Conservation (phyloP, 2,888 invertebrate species). For the Sceliomorpha sp. region DNA sequence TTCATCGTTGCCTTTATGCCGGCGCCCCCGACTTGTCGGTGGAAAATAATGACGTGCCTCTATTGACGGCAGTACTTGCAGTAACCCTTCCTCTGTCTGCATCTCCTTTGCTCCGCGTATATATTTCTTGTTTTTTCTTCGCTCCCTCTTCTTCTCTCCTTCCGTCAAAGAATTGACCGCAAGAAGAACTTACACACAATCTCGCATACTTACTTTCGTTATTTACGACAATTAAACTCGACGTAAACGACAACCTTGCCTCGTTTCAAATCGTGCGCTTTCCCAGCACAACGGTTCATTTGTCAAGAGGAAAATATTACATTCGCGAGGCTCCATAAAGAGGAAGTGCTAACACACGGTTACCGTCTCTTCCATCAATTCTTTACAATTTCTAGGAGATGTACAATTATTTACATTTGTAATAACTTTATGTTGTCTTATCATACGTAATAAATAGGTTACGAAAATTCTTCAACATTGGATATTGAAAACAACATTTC, state of each 20-base stretch:
- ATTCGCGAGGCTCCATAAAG: no score
- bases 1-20: slow-evolving; percentile 72
- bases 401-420: no score
- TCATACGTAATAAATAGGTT: no score
- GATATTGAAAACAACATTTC: no score
- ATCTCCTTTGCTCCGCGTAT: slow-evolving; percentile 31
- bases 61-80: slow-evolving; percentile 66
- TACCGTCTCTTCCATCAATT: no score
- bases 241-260: slow-evolving; percentile 53
- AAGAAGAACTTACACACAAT: slow-evolving; percentile 65
- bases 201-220: slow-evolving; percentile 60
- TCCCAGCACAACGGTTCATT: no score
- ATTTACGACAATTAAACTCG: slow-evolving; percentile 61
- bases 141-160: slow-evolving; percentile 26
- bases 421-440: no score
- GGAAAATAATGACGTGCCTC: slow-evolving; percentile 66
- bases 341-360: no score
- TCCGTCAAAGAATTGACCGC: slow-evolving; percentile 68
- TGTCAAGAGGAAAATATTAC: no score
- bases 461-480: no score
- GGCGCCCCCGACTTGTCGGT: slow-evolving; percentile 51
- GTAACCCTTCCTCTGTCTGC: slow-evolving; percentile 48
- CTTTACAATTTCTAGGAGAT: no score
- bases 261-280: slow-evolving; percentile 28
- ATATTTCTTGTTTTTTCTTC: slow-evolving; percentile 29